Evolutionary conservation across 2,888 invertebrate genomes (phyloP).

Genomic region (Dolichomitus sp.): DNA sequence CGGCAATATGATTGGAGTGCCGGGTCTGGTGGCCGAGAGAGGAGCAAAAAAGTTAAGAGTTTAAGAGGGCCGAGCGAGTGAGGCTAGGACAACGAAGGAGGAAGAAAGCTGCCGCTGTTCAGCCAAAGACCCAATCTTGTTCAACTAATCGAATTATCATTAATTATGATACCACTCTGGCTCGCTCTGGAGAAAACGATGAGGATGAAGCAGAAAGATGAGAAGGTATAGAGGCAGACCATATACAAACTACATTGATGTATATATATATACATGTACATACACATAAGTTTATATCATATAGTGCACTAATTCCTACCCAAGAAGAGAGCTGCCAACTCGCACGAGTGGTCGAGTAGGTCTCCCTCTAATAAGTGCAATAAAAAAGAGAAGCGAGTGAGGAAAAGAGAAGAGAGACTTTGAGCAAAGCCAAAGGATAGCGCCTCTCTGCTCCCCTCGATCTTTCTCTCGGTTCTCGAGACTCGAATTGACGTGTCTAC

Average conservation of each 20-base stretch:
- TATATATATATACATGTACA: neutral
- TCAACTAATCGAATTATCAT: constrained; percentile 84
- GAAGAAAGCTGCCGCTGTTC: constrained; percentile 68
- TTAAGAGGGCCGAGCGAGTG: constrained; percentile 37
- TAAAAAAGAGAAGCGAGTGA: constrained; percentile 55
- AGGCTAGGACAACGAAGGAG: constrained; percentile 45
- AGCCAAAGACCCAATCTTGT: constrained; percentile 79
- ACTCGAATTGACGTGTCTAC: constrained; percentile 85
- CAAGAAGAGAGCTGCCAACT: constrained; percentile 20
- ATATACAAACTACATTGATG: neutral
- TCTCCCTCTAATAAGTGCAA: constrained; percentile 20
- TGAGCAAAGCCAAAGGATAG: constrained; percentile 81
- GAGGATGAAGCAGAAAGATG: constrained; percentile 31
- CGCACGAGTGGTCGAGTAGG: constrained; percentile 3
- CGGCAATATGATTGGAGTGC: constrained; percentile 49
- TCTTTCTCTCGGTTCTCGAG: constrained; percentile 80
- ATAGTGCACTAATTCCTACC: constrained; percentile 21
- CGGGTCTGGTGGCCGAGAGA: constrained; percentile 24
- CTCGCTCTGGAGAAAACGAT: constrained; percentile 59
- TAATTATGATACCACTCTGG: constrained; percentile 81
- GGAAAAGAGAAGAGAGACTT: constrained; percentile 66
- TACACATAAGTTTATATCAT: neutral
- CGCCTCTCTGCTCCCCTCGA: constrained; percentile 41
- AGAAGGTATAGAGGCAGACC: neutral
- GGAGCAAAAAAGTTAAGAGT: constrained; percentile 22